A percentile compares a stretch with the other conserved stretches of the same genome.
Conservation (phyloP, 1,140 invertebrate genomes). For the Oryzaephilus surinamensis region DNA sequence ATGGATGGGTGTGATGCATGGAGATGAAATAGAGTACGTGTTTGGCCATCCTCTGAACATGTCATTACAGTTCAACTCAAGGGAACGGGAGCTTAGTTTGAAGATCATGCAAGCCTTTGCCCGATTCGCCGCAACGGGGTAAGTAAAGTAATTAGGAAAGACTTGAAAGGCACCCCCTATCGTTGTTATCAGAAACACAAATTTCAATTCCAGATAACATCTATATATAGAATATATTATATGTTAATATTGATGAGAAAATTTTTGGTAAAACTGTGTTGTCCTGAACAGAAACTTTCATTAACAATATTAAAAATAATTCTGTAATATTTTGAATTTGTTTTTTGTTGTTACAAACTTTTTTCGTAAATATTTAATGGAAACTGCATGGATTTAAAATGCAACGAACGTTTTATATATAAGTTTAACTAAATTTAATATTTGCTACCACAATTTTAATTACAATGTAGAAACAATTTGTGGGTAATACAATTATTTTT, state of each 20-base stretch:
- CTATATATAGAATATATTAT: neutral
- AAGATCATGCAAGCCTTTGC: slow-evolving; percentile 81
- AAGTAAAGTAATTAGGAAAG: slow-evolving; percentile 32
- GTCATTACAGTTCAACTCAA: slow-evolving; percentile 67
- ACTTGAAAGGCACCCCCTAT: neutral
- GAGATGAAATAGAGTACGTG: slow-evolving; percentile 92
- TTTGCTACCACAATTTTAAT: too few species aligned
- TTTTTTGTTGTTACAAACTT: too few species aligned
- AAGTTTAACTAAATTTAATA: too few species aligned
- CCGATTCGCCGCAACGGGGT: slow-evolving; percentile 80
- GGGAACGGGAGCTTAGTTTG: slow-evolving; percentile 71
- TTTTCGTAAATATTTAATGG: too few species aligned
- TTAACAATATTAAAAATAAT: slow-evolving; percentile 7
- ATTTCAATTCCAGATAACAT: too few species aligned
- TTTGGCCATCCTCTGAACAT: slow-evolving; percentile 86
- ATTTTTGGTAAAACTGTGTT: neutral
- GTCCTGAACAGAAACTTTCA: slow-evolving; percentile 3
- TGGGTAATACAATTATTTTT: too few species aligned
- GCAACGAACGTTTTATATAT: too few species aligned
- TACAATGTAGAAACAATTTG: too few species aligned
- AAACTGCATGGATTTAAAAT: too few species aligned
- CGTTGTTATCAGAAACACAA: too few species aligned
- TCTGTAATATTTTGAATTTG: too few species aligned
- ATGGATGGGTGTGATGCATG: slow-evolving; percentile 97
- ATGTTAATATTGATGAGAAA: neutral